These are phyloP conservation scores for Planiliza haematocheilus DNA, from an alignment of 2,113 vertebrate genomes.

Conservation along the genomic window DNA sequence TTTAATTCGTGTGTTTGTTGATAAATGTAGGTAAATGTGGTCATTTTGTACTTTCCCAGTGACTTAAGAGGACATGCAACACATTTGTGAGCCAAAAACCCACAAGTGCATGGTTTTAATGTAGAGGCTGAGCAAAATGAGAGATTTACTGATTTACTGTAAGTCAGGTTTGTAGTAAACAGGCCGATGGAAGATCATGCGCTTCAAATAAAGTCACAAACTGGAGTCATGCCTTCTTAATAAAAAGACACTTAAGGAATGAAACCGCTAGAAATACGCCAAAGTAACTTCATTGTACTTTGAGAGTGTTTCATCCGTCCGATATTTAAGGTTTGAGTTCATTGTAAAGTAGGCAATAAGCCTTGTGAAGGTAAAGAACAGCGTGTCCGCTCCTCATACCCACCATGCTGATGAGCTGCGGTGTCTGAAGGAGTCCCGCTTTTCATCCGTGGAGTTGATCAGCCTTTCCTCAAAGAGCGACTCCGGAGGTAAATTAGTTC, in stretches of 20 bases:
- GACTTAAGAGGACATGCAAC: background rate
- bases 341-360: conserved; percentile 4
- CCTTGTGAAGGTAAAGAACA: background rate
- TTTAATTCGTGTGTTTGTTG: too few species aligned
- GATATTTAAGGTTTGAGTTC: background rate
- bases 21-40: background rate
- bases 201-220: conserved; percentile 30
- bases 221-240: conserved; percentile 32
- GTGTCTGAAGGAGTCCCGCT: conserved; percentile 49
- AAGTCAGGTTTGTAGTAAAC: background rate
- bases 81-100: background rate
- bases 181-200: background rate
- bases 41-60: background rate
- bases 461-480: conserved; percentile 46
- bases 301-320: too few species aligned
- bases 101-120: background rate
- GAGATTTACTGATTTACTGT: background rate
- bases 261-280: too few species aligned
- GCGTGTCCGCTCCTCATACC: conserved; percentile 34
- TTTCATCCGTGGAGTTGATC: conserved; percentile 54
- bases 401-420: conserved; percentile 60
- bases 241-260: background rate
- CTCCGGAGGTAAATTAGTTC: conserved; percentile 39
- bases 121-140: background rate
- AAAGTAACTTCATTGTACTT: background rate